Conservation (phyloP, 2,888 invertebrate species). For the Nomada hirtipes region DNA sequence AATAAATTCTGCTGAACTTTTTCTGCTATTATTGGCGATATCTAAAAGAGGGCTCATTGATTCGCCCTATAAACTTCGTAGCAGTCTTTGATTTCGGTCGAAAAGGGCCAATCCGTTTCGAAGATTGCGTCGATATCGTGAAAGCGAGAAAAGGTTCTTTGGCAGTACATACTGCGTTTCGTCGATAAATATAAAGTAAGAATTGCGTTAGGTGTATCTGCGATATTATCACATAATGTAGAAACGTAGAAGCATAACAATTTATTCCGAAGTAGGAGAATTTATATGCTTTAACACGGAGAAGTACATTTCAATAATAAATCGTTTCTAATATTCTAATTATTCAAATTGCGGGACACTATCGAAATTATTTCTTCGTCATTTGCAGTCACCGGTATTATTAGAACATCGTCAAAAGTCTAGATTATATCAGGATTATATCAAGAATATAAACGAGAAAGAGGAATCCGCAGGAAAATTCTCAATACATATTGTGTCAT, state of each 20-base stretch:
- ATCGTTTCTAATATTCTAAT: too few species aligned
- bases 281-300: too few species aligned
- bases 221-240: not conserved
- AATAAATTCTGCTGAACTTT: conserved; percentile 28
- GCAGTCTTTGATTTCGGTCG: not conserved
- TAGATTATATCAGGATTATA: too few species aligned
- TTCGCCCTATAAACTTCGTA: not conserved
- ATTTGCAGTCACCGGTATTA: not conserved
- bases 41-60: conserved; percentile 1
- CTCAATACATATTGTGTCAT: conserved; percentile 8
- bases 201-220: not conserved
- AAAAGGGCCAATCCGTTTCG: not conserved
- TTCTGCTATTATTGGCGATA: not conserved
- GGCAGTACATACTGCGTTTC: not conserved
- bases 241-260: not conserved
- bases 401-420: not conserved
- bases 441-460: not conserved
- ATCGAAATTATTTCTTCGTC: not conserved
- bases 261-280: not conserved
- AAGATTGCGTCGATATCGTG: not conserved
- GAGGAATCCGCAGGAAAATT: conserved; percentile 12
- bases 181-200: not conserved
- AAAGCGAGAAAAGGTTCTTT: not conserved
- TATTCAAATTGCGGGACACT: too few species aligned
- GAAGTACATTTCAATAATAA: too few species aligned